Conservation (phyloP, 2,113 vertebrate species). For the Datnioides undecimradiatus region DNA sequence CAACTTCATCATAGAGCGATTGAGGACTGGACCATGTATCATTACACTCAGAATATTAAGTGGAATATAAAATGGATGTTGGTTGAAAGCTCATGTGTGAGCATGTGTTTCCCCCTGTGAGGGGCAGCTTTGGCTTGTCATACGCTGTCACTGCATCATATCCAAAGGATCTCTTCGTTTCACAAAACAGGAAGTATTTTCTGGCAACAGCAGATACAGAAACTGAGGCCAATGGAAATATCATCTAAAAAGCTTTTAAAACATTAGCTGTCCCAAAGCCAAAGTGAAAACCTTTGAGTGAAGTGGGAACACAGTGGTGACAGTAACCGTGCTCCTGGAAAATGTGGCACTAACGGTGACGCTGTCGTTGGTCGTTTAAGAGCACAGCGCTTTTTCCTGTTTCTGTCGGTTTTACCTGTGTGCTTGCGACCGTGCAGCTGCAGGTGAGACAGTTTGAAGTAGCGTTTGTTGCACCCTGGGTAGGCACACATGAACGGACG, state of each 20-base stretch:
- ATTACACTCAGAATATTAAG: neutral
- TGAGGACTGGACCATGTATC: neutral
- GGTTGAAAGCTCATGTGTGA: neutral
- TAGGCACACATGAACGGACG: slow-evolving; percentile 98
- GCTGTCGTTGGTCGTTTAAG: neutral
- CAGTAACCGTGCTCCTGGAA: slow-evolving; percentile 4
- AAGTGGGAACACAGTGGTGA: neutral
- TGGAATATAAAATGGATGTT: neutral
- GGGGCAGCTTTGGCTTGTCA: neutral
- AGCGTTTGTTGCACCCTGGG: slow-evolving; percentile 98
- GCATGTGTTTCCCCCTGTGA: neutral
- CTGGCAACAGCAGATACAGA: slow-evolving; percentile 3
- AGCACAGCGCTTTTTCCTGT: neutral
- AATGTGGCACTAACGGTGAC: neutral
- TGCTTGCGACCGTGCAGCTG: slow-evolving; percentile 99
- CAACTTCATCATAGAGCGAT: neutral
- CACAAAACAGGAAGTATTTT: slow-evolving; percentile 16
- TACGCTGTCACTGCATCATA: neutral
- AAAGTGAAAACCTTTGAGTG: neutral
- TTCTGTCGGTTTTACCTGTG: slow-evolving; percentile 86
- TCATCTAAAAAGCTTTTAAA: neutral
- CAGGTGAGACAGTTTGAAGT: slow-evolving; percentile 97
- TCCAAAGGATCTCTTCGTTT: slow-evolving; percentile 11
- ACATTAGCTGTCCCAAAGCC: neutral
- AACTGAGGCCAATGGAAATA: slow-evolving; percentile 19